Evolutionary conservation across 1,140 invertebrate species (phyloP), one percentile per base, ranked within the genome.

Genomic region (Panulirus ornatus): DNA sequence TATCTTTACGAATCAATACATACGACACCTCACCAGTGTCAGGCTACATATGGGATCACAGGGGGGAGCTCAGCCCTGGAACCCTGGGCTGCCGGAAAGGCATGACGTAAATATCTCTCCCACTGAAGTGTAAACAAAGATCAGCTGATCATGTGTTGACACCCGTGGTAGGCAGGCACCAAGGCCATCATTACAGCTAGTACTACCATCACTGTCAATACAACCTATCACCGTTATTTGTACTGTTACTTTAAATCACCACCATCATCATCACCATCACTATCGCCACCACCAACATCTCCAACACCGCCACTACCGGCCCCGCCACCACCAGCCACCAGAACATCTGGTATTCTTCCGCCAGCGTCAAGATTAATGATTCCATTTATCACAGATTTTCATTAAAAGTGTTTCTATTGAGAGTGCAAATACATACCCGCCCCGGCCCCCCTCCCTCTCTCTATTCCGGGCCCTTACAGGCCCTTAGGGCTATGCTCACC

Each of bases 351-450:
- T 47, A 73, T 85, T 73, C 51, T 66, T 75, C 42, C 83, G 22
- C 16, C 44, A 47, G n/a, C 44, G 58, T 36, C 70, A 36, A 71
- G 83, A 85, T 85, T 73, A 71, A 85, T 85, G 66, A n/a, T 47
- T 19, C 83, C 47, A 85, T 85, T 85, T 85, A 75, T 85, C 83
- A 75, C 30, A 75, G 71, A 47, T 73, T 84, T 85, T 85, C 83
- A 85, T 85, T 85, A 85, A 85, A 85, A 85, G n/a, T 85, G 83
- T 54, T 85, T 66, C 83, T 42, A 85, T 85, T 85, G 83, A 71
- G 75, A 71, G 42, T 75, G 66, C 71, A 73, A 71, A 75, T 66
- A 42, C 58, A 16, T 71, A 38, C 42, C 44, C 66, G 19, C 36
- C 38, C 19, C 34, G 5, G 38, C 9, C 66, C 27, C 27, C n/a